Evolutionary conservation across 2,888 invertebrate species (phyloP).

Genomic region (Melipona bicolor): DNA sequence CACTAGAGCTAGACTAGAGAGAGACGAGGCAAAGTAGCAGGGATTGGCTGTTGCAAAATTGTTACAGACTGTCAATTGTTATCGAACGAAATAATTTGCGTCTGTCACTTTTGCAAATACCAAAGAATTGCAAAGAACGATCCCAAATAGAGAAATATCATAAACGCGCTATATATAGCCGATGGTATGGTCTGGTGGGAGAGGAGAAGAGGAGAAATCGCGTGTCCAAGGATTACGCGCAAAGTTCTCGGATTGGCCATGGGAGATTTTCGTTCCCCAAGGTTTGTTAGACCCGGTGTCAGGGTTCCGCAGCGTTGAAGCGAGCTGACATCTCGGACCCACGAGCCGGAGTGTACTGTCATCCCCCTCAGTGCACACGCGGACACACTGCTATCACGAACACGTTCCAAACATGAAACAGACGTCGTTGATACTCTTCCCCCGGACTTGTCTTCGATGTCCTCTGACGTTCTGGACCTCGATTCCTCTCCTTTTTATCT

Average conservation of each 20-base stretch:
- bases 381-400: slow-evolving; percentile 56
- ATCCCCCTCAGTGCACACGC: slow-evolving; percentile 66
- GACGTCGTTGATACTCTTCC: slow-evolving; percentile 63
- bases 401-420: slow-evolving; percentile 62
- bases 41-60: too few relatives aligned
- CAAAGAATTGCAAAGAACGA: too few relatives aligned
- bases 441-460: slow-evolving; percentile 51
- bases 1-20: too few relatives aligned
- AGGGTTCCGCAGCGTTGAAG: slow-evolving; percentile 80
- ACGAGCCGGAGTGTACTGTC: slow-evolving; percentile 60
- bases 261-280: slow-evolving; percentile 78
- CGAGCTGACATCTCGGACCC: slow-evolving; percentile 79
- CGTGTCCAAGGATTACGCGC: slow-evolving; percentile 55
- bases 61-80: too few relatives aligned
- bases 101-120: too few relatives aligned
- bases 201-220: slow-evolving; percentile 31
- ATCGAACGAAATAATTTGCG: too few relatives aligned
- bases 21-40: too few relatives aligned
- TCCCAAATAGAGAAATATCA: too few relatives aligned
- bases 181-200: neutral
- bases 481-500: neutral
- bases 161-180: neutral
- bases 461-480: slow-evolving; percentile 31
- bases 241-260: slow-evolving; percentile 74
- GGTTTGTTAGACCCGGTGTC: slow-evolving; percentile 79